Evolutionary conservation across 2,888 invertebrate species (phyloP), one percentile per base, ranked within the genome.

Genomic region (Drosophila nr. fundita): DNA sequence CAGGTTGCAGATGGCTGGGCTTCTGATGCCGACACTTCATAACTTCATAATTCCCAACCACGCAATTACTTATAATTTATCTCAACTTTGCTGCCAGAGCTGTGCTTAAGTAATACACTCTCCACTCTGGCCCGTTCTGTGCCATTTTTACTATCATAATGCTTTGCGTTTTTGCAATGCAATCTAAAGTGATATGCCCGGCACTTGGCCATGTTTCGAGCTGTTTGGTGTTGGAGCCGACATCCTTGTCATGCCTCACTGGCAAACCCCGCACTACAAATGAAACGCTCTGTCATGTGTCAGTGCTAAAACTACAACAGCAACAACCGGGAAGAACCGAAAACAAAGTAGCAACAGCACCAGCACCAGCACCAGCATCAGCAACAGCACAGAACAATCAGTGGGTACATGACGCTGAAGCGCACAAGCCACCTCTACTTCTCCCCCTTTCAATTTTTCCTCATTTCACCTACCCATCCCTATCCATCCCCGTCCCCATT

Each of bases 271-370:
- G 59, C 70, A 75, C 83, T 80, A 89, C 85, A 86, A 87, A 89
- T 87, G 89, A 89, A 87, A 85, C 83, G 86, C 87, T 87, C 85
- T 87, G 86, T 89, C 86, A 87, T 87, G 89, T 87, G 89, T 89
- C 87, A 89, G 89, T 74, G 89, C 75, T 72, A 75, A 69, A 84
- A 78, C 15, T 82, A 80, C 61, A 78, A 55, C 59, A 63, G 29
- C 71, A 67, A 70, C 68, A 73, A 45, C 45, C 24, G 45, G 24
- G 24, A 45, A 45, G 45, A 45, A 24, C 45, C 45, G 45, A 45
- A 45, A 45, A 45, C 45, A 45, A 45, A 45, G 45, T 45, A 45
- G 42, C 38, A 40, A 54, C 24, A 27, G 50, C 65, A 49, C 36
- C 18, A 42, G 32, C 60, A 65, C 64, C 68, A 68, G 68, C 70